Percentiles rank a stretch among this genome's conserved stretches.
Conservation (phyloP, 1,140 invertebrate species). For the Grapholita molesta region DNA sequence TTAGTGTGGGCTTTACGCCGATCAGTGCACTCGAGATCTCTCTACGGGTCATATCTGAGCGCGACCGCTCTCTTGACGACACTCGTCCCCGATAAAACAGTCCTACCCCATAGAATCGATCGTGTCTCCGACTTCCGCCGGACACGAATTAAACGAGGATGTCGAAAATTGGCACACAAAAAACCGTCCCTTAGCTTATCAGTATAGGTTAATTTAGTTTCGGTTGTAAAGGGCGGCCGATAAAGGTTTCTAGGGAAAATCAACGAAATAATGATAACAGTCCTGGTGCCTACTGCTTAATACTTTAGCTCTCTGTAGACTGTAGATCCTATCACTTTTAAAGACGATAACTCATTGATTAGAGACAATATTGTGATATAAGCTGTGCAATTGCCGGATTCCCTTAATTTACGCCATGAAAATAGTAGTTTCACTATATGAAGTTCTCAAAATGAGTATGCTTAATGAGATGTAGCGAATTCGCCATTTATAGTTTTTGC, state of each 20-base stretch:
- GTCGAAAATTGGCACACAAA: not conserved
- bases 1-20: conserved; percentile 27
- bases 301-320: not conserved
- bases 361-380: conserved; percentile 1
- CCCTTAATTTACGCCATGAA: not conserved
- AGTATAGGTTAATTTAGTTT: too few species aligned
- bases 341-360: not conserved
- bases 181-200: too few species aligned
- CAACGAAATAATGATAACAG: not conserved
- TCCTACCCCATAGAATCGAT: not conserved
- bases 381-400: conserved; percentile 3
- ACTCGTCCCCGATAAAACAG: not conserved
- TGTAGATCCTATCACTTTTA: conserved; percentile 40
- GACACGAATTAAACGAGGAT: too few species aligned
- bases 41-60: not conserved
- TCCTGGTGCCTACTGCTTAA: not conserved
- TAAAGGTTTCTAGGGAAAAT: not conserved
- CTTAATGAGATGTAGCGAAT: not conserved
- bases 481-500: too few species aligned
- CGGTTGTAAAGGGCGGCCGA: not conserved
- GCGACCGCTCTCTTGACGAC: not conserved
- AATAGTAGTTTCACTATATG: not conserved
- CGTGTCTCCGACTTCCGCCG: too few species aligned
- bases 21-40: not conserved
- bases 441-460: not conserved